Conservation (phyloP, 2,113 vertebrate genomes). For the Tachycineta bicolor region DNA sequence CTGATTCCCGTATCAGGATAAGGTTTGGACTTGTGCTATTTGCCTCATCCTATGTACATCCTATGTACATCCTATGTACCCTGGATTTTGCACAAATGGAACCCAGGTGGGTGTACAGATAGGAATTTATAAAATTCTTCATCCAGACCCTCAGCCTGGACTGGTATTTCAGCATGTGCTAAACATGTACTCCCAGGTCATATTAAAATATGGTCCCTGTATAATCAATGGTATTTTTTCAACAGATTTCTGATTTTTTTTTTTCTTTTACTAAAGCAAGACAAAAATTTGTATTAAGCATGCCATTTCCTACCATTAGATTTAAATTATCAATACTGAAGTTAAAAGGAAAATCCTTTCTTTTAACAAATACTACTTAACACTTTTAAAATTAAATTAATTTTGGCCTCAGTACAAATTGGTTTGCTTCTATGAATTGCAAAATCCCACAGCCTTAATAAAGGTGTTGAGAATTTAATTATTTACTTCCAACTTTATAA, state of each 20-base stretch:
- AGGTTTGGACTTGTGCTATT: not conserved
- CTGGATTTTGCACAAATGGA: not conserved
- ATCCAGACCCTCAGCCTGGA: not conserved
- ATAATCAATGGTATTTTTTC: not conserved
- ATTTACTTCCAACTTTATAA: not conserved
- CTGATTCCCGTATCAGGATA: not conserved
- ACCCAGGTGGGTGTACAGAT: accelerated
- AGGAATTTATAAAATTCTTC: not conserved
- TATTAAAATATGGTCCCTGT: not conserved
- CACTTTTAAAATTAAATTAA: not conserved
- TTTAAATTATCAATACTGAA: not conserved
- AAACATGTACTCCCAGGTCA: not conserved
- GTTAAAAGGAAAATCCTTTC: not conserved
- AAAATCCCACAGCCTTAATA: not conserved
- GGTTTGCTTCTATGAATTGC: not conserved
- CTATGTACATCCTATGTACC: no score
- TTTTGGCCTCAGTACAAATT: not conserved
- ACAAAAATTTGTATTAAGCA: not conserved
- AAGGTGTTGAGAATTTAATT: not conserved
- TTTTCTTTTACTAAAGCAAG: not conserved
- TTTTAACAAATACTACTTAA: not conserved
- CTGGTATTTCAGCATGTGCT: not conserved
- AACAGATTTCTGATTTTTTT: not conserved
- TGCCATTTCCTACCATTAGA: not conserved
- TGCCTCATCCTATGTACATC: not conserved